Evolutionary conservation across 2,888 invertebrate species (phyloP), one percentile per base, ranked within the genome.

Genomic region (Leucania comma): DNA sequence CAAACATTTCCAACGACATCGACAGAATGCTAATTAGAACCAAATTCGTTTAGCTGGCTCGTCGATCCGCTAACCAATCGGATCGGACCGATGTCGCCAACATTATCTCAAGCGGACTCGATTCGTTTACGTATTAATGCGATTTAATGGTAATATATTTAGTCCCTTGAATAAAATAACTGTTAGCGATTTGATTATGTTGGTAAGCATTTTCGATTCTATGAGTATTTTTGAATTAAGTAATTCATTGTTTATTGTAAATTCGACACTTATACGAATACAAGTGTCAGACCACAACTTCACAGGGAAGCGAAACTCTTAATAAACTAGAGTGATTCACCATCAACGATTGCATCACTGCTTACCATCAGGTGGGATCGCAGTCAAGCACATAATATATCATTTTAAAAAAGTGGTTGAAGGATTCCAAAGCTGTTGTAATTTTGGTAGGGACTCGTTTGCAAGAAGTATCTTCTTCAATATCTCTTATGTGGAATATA

Each of bases 41-140:
- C 56, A 67, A 82, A 78, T 83, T 81, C 75, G 83, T 78, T 82
- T 78, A 82, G 75, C 68, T 59, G 67, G 57, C 59, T 75, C 71
- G 68, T 68, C 68, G 75, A 60, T 62, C 46, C 64, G 56, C 64
- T 72, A 72, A 72, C 81, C 64, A 75, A 78, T 71, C 61, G 61
- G 57, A 80, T 81, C 29, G 61, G 71, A 60, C 65, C 60, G 60
- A 66, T 80, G 80, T 72, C 66, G 63, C 59, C 54, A 68, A 63
- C 73, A 69, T 81, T 81, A 80, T 79, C 73, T 78, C 73, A 73
- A 73, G 62, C 66, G 63, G 24, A 66, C 53, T 69, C 56, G 17
- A 66, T 67, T 53, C 60, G 83, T 73, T 80, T 73, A 70, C 73
- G 66, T 73, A 81, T 77, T 80, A 73, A 73, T 83, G 69, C 48